These are phyloP conservation scores for Leuciscus waleckii DNA, from an alignment of 2,797 vertebrate species.

Conservation along the genomic window DNA sequence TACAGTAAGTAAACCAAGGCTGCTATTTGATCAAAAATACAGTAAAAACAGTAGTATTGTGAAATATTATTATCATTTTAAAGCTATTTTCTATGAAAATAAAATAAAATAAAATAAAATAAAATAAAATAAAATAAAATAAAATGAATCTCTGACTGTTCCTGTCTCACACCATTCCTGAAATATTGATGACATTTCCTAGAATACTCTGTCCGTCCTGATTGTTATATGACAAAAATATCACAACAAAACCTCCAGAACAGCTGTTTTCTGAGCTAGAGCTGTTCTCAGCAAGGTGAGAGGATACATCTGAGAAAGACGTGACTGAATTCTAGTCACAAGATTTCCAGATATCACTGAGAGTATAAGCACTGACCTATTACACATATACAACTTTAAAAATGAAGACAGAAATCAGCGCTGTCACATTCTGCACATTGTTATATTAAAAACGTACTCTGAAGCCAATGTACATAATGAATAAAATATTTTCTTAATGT, in stretches of 20 bases:
- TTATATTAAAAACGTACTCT: background rate
- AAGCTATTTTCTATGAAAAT: too few species aligned
- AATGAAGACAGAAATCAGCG: background rate
- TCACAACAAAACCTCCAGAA: slow-evolving; percentile 31
- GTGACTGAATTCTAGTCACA: background rate
- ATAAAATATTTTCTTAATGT: background rate
- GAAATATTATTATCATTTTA: too few species aligned
- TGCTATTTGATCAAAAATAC: too few species aligned
- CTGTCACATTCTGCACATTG: background rate
- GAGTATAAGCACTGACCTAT: background rate
- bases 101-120: background rate
- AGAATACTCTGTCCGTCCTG: slow-evolving; percentile 41
- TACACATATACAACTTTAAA: background rate
- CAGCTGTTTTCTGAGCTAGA: slow-evolving; percentile 51
- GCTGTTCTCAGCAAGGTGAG: slow-evolving; percentile 36
- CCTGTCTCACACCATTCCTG: slow-evolving; percentile 30
- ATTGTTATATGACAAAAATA: slow-evolving; percentile 17
- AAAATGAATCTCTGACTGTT: background rate
- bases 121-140: too few species aligned
- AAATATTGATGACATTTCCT: slow-evolving; percentile 42
- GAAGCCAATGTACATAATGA: background rate
- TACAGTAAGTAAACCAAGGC: too few species aligned
- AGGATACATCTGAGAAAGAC: slow-evolving; percentile 11
- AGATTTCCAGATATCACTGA: slow-evolving; percentile 10
- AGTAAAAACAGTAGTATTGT: too few species aligned